A percentile compares a stretch with the other conserved stretches of the same genome.
phyloP scores from a whole-genome alignment of 2,113 vertebrate genomes.

The Dinomys branickii region DNA sequence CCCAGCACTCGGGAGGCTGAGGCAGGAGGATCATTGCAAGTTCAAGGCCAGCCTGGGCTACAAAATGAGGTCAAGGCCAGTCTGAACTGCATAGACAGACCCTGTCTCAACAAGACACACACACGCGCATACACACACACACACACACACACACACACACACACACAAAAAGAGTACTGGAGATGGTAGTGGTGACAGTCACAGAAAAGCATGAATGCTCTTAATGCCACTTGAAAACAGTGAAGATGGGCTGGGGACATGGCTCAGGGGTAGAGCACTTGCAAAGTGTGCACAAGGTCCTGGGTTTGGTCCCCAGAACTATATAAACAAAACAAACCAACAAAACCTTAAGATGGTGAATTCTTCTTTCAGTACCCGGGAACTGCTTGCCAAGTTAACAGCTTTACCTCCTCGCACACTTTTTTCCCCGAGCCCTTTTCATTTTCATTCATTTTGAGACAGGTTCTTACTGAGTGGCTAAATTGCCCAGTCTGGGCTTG shows the following conservation, averaged over 20 bases:
- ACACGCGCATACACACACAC: too few species aligned
- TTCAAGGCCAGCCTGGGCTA: too few species aligned
- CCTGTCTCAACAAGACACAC: too few species aligned
- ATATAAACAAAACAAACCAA: neutral
- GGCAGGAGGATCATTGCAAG: too few species aligned
- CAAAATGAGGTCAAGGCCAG: too few species aligned
- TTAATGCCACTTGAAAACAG: neutral
- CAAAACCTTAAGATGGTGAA: neutral
- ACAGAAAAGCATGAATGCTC: neutral
- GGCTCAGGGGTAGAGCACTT: too few species aligned
- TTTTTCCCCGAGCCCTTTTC: neutral
- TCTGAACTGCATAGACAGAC: too few species aligned
- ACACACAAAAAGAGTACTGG: too few species aligned
- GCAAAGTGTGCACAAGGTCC: neutral
- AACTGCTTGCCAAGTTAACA: neutral
- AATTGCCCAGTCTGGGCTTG: neutral
- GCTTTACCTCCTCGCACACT: neutral
- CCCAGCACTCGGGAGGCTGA: too few species aligned
- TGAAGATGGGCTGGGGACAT: neutral
- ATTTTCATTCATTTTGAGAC: neutral
- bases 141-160: too few species aligned
- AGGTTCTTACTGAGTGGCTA: neutral
- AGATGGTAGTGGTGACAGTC: too few species aligned
- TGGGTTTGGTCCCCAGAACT: neutral
- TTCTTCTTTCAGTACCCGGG: neutral